phyloP scores from a whole-genome alignment of 2,888 invertebrate species.

The Nycteola revayana region DNA sequence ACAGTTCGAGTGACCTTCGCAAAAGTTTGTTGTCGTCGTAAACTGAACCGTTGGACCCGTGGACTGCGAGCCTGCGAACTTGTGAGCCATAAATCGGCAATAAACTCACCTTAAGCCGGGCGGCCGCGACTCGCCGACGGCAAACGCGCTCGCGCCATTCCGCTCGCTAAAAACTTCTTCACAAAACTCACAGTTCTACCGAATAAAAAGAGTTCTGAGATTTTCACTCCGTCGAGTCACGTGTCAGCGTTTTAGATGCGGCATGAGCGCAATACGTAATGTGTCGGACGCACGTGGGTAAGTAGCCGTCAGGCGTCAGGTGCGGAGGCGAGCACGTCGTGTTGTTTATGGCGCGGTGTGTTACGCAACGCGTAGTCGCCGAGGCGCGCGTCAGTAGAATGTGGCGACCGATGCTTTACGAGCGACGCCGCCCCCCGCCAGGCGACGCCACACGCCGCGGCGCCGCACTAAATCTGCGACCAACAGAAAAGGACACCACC shows the following conservation, averaged over 20 bases:
- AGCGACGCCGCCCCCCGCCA: conserved; percentile 72
- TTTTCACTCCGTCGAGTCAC: conserved; percentile 76
- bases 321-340: conserved; percentile 67
- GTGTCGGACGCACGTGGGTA: conserved; percentile 69
- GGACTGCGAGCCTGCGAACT: conserved; percentile 53
- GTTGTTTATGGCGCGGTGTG: conserved; percentile 76
- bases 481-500: conserved; percentile 75
- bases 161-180: conserved; percentile 69
- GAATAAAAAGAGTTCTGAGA: conserved; percentile 55
- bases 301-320: conserved; percentile 55
- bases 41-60: conserved; percentile 59
- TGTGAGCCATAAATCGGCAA: conserved; percentile 75
- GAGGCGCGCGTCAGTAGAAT: conserved; percentile 81
- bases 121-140: conserved; percentile 75
- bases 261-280: conserved; percentile 78
- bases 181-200: conserved; percentile 73
- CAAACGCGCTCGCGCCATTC: conserved; percentile 70
- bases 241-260: conserved; percentile 75
- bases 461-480: conserved; percentile 81
- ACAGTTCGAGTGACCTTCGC: conserved; percentile 47
- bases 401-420: conserved; percentile 81
- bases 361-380: conserved; percentile 82
- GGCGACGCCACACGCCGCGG: conserved; percentile 77
- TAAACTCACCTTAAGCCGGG: conserved; percentile 79
- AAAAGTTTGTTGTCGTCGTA: conserved; percentile 60